Conservation (phyloP, 2,113 vertebrate species). For the Scatophagus argus region DNA sequence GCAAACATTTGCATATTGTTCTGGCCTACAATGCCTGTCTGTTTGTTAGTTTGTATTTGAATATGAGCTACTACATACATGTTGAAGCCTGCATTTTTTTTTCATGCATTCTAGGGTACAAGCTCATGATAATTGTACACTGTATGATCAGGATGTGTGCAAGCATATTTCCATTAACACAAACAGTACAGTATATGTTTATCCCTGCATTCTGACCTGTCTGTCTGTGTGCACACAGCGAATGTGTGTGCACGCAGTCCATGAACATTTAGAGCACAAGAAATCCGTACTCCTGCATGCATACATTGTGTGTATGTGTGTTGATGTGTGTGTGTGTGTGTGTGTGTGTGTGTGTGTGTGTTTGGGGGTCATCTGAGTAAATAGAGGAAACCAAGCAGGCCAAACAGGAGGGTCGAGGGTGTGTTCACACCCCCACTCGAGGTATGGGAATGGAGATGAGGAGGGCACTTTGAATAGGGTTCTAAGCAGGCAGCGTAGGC, state of each 20-base stretch:
- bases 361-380: slow-evolving; percentile 76
- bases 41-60: slow-evolving; percentile 17
- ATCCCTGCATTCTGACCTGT: slow-evolving; percentile 31
- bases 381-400: slow-evolving; percentile 64
- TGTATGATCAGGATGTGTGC: background rate
- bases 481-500: slow-evolving; percentile 86
- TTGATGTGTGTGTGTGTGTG: background rate
- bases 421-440: slow-evolving; percentile 16
- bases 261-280: slow-evolving; percentile 30
- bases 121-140: background rate
- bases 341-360: background rate
- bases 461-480: slow-evolving; percentile 83
- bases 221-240: slow-evolving; percentile 5
- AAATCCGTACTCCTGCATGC: slow-evolving; percentile 32
- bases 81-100: slow-evolving; percentile 11
- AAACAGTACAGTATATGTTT: slow-evolving; percentile 32
- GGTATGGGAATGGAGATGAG: slow-evolving; percentile 31
- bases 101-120: background rate
- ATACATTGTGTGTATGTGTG: slow-evolving; percentile 19
- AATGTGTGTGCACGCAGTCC: slow-evolving; percentile 11
- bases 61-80: slow-evolving; percentile 17
- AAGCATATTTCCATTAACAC: slow-evolving; percentile 11
- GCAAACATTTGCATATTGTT: too few species aligned
- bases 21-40: slow-evolving; percentile 1
- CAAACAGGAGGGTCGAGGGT: slow-evolving; percentile 48